Conservation (phyloP, 2,888 invertebrate genomes). For the Hecatera dysodea region DNA sequence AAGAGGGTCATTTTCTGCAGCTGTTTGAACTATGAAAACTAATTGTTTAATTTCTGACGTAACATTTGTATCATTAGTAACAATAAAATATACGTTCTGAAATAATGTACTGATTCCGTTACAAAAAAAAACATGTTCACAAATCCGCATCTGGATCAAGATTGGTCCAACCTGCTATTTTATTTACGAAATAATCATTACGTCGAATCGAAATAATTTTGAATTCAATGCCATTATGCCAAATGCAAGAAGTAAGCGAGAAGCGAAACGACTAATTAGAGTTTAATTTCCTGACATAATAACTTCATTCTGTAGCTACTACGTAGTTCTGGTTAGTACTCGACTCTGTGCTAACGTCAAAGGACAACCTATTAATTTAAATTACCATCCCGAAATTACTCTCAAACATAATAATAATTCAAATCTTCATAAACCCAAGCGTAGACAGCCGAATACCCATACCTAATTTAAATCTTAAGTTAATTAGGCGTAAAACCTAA, state of each 20-base stretch:
- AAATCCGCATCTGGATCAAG: too few species aligned
- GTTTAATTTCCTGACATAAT: not conserved
- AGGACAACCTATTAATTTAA: constrained; percentile 23
- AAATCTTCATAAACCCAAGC: constrained; percentile 32
- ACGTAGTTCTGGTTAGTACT: not conserved
- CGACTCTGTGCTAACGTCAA: not conserved
- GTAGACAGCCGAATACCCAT: constrained; percentile 19
- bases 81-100: too few species aligned
- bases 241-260: not conserved
- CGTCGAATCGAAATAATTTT: not conserved
- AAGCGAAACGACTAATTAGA: not conserved
- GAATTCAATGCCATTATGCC: not conserved
- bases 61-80: too few species aligned
- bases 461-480: constrained; percentile 31
- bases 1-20: too few species aligned
- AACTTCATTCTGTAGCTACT: not conserved
- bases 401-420: constrained; percentile 38
- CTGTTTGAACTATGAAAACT: too few species aligned
- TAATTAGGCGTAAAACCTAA: constrained; percentile 50
- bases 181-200: too few species aligned
- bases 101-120: too few species aligned
- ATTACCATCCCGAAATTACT: constrained; percentile 35
- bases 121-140: too few species aligned
- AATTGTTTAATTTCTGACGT: too few species aligned
- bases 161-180: not conserved